Percentiles rank a stretch among this genome's conserved stretches.
phyloP scores from a whole-genome alignment of 2,113 vertebrate genomes.

The Periophthalmodon schlosseri region DNA sequence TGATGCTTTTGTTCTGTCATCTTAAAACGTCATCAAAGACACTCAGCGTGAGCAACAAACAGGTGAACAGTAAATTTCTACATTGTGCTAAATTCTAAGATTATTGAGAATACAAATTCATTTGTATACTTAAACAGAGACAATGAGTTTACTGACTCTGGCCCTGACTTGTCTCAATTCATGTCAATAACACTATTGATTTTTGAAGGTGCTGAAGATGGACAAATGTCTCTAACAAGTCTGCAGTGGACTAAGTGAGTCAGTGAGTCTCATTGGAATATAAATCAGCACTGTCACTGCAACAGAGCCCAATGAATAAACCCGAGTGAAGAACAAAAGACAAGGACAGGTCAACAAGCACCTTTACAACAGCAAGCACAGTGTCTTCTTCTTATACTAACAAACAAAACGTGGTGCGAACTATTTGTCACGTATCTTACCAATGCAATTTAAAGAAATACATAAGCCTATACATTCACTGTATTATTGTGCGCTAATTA shows the following conservation, averaged over 20 bases:
- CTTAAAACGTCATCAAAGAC: conserved; percentile 36
- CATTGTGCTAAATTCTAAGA: background rate
- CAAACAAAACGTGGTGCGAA: background rate
- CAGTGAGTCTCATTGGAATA: background rate
- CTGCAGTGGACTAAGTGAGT: conserved; percentile 9
- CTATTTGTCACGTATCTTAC: background rate
- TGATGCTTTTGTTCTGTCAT: conserved; percentile 51
- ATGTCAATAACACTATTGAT: conserved; percentile 35
- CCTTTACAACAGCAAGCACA: background rate
- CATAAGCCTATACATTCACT: background rate
- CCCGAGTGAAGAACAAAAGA: background rate
- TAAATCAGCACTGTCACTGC: background rate
- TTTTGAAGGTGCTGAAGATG: conserved; percentile 24
- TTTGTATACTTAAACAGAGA: conserved; percentile 21
- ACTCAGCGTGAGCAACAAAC: conserved; percentile 41
- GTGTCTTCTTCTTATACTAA: background rate
- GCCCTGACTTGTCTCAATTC: conserved; percentile 28
- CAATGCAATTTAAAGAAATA: background rate
- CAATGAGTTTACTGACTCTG: conserved; percentile 20
- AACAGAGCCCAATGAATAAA: conserved; percentile 1
- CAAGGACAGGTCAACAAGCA: conserved; percentile 2
- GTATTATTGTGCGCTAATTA: background rate
- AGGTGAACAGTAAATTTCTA: conserved; percentile 5
- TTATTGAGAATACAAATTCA: background rate
- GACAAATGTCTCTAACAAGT: conserved; percentile 17